A percentile compares a stretch with the other conserved stretches of the same genome.
These are phyloP conservation scores for Epinephelus malabaricus DNA, from an alignment of 2,797 vertebrate species.

Conservation along the genomic window DNA sequence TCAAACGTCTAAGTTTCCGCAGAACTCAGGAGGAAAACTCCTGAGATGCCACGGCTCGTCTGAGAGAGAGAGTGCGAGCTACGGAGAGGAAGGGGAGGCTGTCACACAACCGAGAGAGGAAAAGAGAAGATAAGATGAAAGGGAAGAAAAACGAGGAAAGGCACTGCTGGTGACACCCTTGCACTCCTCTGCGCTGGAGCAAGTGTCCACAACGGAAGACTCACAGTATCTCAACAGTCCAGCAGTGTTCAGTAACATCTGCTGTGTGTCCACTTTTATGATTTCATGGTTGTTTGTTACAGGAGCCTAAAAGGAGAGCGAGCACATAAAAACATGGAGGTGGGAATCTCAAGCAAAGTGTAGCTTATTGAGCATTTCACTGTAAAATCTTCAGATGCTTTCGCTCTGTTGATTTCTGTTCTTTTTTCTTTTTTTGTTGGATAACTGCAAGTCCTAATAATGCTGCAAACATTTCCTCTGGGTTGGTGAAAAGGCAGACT, in stretches of 20 bases:
- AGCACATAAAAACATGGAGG: slow-evolving; percentile 37
- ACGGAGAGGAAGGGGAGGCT: slow-evolving; percentile 55
- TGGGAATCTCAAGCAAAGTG: slow-evolving; percentile 42
- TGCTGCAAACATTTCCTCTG: slow-evolving; percentile 76
- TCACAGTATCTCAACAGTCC: slow-evolving; percentile 44
- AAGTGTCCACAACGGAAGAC: slow-evolving; percentile 36
- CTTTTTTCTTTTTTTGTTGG: slow-evolving; percentile 25
- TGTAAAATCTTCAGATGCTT: slow-evolving; percentile 62
- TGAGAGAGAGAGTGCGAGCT: slow-evolving; percentile 19
- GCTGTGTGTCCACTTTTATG: slow-evolving; percentile 47
- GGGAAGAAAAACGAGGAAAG: slow-evolving; percentile 34
- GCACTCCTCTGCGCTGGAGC: slow-evolving; percentile 30
- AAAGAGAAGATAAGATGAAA: slow-evolving; percentile 52
- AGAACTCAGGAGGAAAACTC: slow-evolving; percentile 85
- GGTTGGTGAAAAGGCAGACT: slow-evolving; percentile 44
- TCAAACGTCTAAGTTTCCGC: slow-evolving; percentile 88
- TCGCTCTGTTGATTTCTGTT: slow-evolving; percentile 50
- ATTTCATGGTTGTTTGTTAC: slow-evolving; percentile 45
- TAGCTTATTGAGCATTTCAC: slow-evolving; percentile 64
- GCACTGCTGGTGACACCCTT: slow-evolving; percentile 40
- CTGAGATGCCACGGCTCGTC: slow-evolving; percentile 73
- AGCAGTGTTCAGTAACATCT: slow-evolving; percentile 44
- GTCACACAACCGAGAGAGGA: slow-evolving; percentile 50
- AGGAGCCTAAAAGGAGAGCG: slow-evolving; percentile 34
- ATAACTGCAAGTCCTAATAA: slow-evolving; percentile 69